Evolutionary conservation across 2,797 vertebrate genomes (phyloP).

Genomic region (Myioborus melanocephalus): DNA sequence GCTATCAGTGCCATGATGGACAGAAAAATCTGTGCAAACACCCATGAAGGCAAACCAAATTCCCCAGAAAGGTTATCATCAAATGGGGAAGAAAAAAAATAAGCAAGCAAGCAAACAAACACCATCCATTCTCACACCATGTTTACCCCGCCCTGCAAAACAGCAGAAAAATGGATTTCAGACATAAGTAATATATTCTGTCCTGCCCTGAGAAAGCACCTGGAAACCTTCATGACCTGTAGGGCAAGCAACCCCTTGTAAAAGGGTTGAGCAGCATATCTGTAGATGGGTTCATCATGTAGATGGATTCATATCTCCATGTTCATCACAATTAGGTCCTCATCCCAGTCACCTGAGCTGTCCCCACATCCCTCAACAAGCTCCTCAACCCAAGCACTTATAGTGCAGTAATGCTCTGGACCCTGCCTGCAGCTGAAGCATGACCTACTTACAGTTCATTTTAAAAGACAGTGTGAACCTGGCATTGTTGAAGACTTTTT

Average conservation of each 20-base stretch:
- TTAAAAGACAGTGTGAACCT: conserved; percentile 34
- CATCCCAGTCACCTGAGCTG: neutral
- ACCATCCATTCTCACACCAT: neutral
- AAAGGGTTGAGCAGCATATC: neutral
- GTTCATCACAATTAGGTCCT: neutral
- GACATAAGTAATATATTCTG: neutral
- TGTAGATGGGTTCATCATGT: neutral
- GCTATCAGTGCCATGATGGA: neutral
- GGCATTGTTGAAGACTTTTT: conserved; percentile 11
- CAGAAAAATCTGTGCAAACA: neutral
- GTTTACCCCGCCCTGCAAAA: neutral
- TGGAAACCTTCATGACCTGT: neutral
- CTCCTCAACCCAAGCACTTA: neutral
- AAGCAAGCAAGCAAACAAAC: neutral
- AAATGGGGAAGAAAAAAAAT: neutral
- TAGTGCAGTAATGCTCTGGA: neutral
- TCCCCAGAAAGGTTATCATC: neutral
- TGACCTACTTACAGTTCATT: conserved; percentile 55
- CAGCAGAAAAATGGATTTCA: neutral
- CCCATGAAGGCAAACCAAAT: neutral
- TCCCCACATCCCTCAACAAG: neutral
- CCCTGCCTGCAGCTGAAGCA: neutral
- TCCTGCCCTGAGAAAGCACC: neutral
- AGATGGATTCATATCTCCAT: neutral
- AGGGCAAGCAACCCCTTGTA: neutral